Base-by-base conservation (phyloP, 1,140 invertebrate species). In the Globodera ellingtonae region DNA sequence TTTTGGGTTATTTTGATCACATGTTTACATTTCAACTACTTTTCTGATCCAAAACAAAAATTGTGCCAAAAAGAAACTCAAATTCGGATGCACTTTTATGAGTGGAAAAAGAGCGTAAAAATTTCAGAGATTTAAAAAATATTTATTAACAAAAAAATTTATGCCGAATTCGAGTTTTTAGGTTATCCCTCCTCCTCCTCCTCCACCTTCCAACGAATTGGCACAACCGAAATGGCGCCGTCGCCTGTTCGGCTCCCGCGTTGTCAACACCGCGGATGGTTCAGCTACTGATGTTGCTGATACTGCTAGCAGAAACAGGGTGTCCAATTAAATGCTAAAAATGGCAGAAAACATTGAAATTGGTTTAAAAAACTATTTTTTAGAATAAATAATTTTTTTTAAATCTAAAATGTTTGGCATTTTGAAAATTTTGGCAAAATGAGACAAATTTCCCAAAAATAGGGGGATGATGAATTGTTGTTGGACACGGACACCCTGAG, bases 91-190 rank as follows among this genome's bases (percentile, higher is more conserved):
- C 67, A 24, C 24, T 24, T 24, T 24, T 24, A 24, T 24, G 62
- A 75, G 9, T 62, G 24, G 15, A 75, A 10, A 6, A 59, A 18
- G 24, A 66, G 18, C 21, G 15, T 24, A 18, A 35, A 75, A 75
- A 46, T 52, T 52, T 46, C 56, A 46, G 35, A 35, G 35, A 35
- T 35, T 35, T 35, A 35, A 18, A 50, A 75, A 66, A 59, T 47
- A 6, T 21, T 69, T 67, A 44, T 8, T 52, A 48, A 48, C 47
- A 8, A 18, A 67, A 24, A 67, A 77, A 7, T 74, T 44, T 35
- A 35, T 52, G 4, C 21, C 62, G 75, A 77, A 77, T 77, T 77
- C 52, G 75, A 77, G 75, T 21, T 77, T n/a, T 77, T 70, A 59
- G 75, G 35, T 50, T 44, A 59, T 18, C 4, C 69, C 44, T 69